A percentile compares a stretch with the other conserved stretches of the same genome.
Evolutionary conservation across 2,888 invertebrate genomes (phyloP).

Genomic region (Macrophya alboannulata): DNA sequence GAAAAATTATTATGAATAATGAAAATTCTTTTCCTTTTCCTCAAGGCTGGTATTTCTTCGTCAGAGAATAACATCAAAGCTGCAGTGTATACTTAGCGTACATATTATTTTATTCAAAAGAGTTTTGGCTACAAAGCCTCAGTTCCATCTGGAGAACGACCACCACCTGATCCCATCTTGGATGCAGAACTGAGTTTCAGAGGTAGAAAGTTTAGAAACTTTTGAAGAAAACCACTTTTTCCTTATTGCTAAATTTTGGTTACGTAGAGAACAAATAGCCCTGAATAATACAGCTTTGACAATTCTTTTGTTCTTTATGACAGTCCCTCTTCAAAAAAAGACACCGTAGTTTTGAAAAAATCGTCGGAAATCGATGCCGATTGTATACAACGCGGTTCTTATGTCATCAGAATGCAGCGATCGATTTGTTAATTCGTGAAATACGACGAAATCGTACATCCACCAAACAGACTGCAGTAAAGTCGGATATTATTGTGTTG

Average conservation of each 20-base stretch:
- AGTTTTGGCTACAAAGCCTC: conserved; percentile 9
- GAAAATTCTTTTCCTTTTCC: background rate
- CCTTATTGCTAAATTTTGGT: conserved; percentile 34
- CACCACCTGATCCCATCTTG: conserved; percentile 3
- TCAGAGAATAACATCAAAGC: background rate
- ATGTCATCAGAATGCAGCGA: too few species aligned
- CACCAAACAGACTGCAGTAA: background rate
- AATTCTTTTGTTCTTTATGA: conserved; percentile 4
- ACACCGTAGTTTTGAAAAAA: background rate
- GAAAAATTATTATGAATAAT: background rate
- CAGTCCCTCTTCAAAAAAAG: background rate
- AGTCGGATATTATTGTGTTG: conserved; percentile 39
- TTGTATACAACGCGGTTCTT: too few species aligned
- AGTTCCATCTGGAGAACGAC: conserved; percentile 27
- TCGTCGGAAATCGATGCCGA: background rate
- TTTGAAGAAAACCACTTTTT: background rate
- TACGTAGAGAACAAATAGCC: background rate
- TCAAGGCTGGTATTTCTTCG: background rate
- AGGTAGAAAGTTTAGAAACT: background rate
- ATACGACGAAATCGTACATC: background rate
- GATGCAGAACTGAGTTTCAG: conserved; percentile 10
- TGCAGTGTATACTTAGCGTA: background rate
- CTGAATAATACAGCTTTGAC: background rate
- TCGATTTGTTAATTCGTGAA: background rate
- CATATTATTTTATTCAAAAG: conserved; percentile 7